Conservation (phyloP, 1,140 invertebrate genomes). For the Lepidurus arcticus region DNA sequence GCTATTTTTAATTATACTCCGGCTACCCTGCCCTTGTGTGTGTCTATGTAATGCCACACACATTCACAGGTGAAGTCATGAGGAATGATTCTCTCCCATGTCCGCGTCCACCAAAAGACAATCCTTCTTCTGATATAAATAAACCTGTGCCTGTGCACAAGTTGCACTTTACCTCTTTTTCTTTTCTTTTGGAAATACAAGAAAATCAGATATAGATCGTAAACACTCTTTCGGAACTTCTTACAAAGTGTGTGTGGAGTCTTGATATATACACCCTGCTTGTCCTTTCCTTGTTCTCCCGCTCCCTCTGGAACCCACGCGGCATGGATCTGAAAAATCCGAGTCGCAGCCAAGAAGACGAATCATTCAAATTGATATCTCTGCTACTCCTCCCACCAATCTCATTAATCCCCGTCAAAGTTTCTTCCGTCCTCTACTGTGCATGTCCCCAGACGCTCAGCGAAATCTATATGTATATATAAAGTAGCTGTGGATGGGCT, state of each 20-base stretch:
- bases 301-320: background rate
- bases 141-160: background rate
- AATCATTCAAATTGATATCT: slow-evolving; percentile 22
- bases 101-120: background rate
- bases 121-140: background rate
- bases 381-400: slow-evolving; percentile 16
- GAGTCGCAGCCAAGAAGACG: slow-evolving; percentile 5
- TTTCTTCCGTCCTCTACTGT: background rate
- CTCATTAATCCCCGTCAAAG: slow-evolving; percentile 11
- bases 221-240: slow-evolving; percentile 9
- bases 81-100: background rate
- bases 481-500: background rate
- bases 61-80: slow-evolving; percentile 15
- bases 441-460: background rate
- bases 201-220: slow-evolving; percentile 7
- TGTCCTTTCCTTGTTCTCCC: background rate
- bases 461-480: background rate
- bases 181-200: background rate
- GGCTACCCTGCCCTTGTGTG: background rate
- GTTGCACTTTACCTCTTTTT: background rate
- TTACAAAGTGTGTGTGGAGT: background rate
- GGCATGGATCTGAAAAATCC: background rate
- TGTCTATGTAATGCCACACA: slow-evolving; percentile 9
- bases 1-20: slow-evolving; percentile 20
- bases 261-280: background rate